Evolutionary conservation across 2,113 vertebrate species (phyloP).

Genomic region (Perca flavescens): DNA sequence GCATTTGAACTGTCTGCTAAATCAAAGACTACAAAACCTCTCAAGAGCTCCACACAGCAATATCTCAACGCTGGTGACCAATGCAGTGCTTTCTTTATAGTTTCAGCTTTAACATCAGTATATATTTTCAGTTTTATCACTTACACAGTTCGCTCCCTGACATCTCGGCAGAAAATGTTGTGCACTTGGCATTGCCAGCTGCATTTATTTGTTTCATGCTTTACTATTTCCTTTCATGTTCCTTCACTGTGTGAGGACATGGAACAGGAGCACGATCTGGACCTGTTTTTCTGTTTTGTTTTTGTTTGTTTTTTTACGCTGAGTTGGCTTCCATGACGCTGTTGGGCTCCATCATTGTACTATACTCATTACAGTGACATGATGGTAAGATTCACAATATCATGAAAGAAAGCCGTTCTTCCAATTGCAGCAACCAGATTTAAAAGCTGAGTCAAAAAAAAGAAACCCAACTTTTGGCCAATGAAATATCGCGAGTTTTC

Average conservation of each 20-base stretch:
- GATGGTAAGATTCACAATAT: slow-evolving; percentile 23
- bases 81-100: background rate
- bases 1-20: slow-evolving; percentile 17
- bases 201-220: slow-evolving; percentile 61
- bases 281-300: slow-evolving; percentile 11
- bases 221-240: slow-evolving; percentile 68
- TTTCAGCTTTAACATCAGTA: slow-evolving; percentile 1
- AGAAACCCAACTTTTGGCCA: background rate
- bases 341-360: slow-evolving; percentile 10
- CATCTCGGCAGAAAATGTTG: slow-evolving; percentile 42
- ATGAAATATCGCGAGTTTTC: slow-evolving; percentile 15
- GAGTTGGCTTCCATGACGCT: background rate
- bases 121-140: slow-evolving; percentile 13
- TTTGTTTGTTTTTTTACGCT: background rate
- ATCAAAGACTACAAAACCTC: slow-evolving; percentile 50
- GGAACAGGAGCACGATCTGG: slow-evolving; percentile 38
- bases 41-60: slow-evolving; percentile 18
- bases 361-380: slow-evolving; percentile 1
- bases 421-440: slow-evolving; percentile 4
- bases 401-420: slow-evolving; percentile 30
- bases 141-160: slow-evolving; percentile 23
- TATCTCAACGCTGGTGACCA: slow-evolving; percentile 25
- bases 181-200: slow-evolving; percentile 45
- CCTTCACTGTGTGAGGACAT: slow-evolving; percentile 53
- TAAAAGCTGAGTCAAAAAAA: background rate